Evolutionary conservation across 2,113 vertebrate genomes (phyloP).

Genomic region (Tamias sibiricus): DNA sequence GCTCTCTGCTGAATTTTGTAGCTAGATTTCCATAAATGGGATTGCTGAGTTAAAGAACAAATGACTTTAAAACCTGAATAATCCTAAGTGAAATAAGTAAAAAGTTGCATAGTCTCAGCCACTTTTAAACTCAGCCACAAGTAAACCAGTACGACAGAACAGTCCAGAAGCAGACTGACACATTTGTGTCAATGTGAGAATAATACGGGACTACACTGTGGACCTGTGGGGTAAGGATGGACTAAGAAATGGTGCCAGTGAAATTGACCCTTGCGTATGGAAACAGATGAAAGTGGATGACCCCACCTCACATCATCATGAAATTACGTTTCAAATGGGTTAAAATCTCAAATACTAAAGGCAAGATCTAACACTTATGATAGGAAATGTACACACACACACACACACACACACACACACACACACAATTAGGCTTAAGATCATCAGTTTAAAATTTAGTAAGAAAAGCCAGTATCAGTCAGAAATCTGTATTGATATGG

Average conservation of each 20-base stretch:
- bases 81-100: not conserved
- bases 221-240: not conserved
- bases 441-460: not conserved
- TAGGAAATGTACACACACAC: not conserved
- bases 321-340: slow-evolving; percentile 1
- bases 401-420: not conserved
- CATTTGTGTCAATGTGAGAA: not conserved
- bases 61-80: not conserved
- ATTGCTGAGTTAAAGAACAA: not conserved
- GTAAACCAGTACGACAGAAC: not conserved
- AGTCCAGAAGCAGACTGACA: not conserved
- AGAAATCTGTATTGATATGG: not conserved
- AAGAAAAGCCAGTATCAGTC: not conserved
- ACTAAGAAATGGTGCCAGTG: not conserved
- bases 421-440: not conserved
- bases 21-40: not conserved
- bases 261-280: not conserved
- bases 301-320: not conserved
- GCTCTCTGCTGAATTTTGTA: not conserved
- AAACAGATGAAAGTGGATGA: not conserved
- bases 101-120: not conserved
- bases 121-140: too few relatives aligned
- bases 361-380: not conserved
- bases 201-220: not conserved
- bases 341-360: not conserved